Base-by-base conservation (phyloP, 1,140 invertebrate genomes). In the Conus ventricosus region DNA sequence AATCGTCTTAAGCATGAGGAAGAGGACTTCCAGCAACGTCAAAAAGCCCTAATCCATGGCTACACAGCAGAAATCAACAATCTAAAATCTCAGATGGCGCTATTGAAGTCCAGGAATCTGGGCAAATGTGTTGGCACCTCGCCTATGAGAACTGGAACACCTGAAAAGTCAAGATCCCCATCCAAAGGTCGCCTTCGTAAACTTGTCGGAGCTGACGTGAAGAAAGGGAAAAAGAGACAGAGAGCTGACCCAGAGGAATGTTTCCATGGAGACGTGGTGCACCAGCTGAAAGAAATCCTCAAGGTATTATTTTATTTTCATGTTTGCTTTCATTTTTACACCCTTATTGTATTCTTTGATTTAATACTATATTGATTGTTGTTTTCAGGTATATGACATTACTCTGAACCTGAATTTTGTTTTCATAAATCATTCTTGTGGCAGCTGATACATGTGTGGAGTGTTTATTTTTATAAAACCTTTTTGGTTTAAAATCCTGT, bases 61-160 rank as follows among this genome's bases (percentile, higher is more conserved):
- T 93, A 93, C 89, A 93, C 91, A 15, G 92, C 93, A 15, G 93
- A 93, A 86, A 93, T 93, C n/a, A 88, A 87, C 71, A 91, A 88
- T 54, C 88, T 92, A 27, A 93, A 93, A 81, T 85, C 83, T 54
- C 91, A 93, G 89, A 88, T 91, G 81, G 88, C 87, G 15, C 39
- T 81, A 20, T 75, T 89, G 6, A 89, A 89, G 51, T 82, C 85
- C 88, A 83, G 76, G 25, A 75, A 85, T 25, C 20, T 60, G 8
- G 55, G 27, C 63, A 78, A 71, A 39, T 88, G 57, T n/a, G 78
- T 53, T 13, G 71, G 53, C 39, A 80, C 71, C 54, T 76, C 76
- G 27, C 84, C 88, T 53, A 55, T 75, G 75, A 60, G 20, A 11
- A 23, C 71, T 20, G 67, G 25, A 51, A 84, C 81, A n/a, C 78